Conservation (phyloP, 2,113 vertebrate species). For the Menidia beryllina region DNA sequence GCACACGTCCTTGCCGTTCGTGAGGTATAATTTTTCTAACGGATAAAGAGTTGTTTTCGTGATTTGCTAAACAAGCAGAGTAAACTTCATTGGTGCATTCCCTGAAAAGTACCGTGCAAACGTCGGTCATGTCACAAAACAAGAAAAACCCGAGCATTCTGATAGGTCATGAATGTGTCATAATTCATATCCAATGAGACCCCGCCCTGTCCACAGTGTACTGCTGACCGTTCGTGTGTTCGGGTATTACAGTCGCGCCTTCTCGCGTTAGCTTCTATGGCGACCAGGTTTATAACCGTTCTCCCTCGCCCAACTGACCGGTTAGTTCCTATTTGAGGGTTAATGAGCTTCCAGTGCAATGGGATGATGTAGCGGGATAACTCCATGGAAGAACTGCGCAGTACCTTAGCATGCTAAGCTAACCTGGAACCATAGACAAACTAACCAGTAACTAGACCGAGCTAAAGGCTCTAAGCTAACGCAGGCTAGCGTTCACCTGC, state of each 20-base stretch:
- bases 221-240: slow-evolving; percentile 40
- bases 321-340: slow-evolving; percentile 55
- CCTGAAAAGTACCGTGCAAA: background rate
- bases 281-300: slow-evolving; percentile 28
- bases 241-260: slow-evolving; percentile 41
- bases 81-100: background rate
- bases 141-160: slow-evolving; percentile 28
- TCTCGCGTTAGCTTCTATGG: slow-evolving; percentile 45
- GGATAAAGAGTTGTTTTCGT: background rate
- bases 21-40: too few relatives aligned
- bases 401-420: slow-evolving; percentile 68
- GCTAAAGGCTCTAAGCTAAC: slow-evolving; percentile 61
- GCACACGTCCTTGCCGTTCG: too few relatives aligned
- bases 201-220: slow-evolving; percentile 65
- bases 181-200: slow-evolving; percentile 80
- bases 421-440: slow-evolving; percentile 27
- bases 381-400: slow-evolving; percentile 53
- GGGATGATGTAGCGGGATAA: slow-evolving; percentile 68
- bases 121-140: background rate
- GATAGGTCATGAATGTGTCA: slow-evolving; percentile 35
- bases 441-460: slow-evolving; percentile 20
- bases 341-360: slow-evolving; percentile 35
- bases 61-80: background rate
- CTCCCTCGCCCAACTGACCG: slow-evolving; percentile 13
- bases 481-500: slow-evolving; percentile 65